Evolutionary conservation across 2,888 invertebrate genomes (phyloP).

Genomic region (Allolobophora icterica): DNA sequence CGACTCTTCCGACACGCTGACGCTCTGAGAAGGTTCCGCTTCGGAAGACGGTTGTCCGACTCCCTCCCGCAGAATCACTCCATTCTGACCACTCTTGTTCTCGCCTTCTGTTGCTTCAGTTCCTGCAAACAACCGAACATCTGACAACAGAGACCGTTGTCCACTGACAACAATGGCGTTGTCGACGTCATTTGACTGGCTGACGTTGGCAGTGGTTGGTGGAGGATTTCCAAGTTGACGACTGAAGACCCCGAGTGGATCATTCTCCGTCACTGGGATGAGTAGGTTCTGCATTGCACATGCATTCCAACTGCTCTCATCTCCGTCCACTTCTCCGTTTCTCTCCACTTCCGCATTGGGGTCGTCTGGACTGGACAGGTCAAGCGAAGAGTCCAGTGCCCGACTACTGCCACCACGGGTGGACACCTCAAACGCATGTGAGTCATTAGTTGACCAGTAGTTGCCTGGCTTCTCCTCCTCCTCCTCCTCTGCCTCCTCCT

Average conservation of each 20-base stretch:
- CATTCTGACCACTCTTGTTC: background rate
- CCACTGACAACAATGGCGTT: background rate
- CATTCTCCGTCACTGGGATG: slow-evolving; percentile 87
- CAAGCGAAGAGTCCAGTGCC: background rate
- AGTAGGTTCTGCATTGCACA: slow-evolving; percentile 45
- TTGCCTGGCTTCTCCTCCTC: background rate
- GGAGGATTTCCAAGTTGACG: background rate
- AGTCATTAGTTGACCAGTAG: background rate
- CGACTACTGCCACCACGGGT: background rate
- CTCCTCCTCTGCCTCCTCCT: background rate
- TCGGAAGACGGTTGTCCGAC: too few relatives aligned
- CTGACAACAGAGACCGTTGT: background rate
- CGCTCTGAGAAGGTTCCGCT: background rate
- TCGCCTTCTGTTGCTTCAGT: background rate
- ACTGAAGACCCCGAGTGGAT: slow-evolving; percentile 76
- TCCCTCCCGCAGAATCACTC: background rate
- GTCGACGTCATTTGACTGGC: background rate
- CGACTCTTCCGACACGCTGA: background rate
- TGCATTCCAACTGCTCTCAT: background rate
- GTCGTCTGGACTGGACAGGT: background rate
- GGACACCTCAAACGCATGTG: background rate
- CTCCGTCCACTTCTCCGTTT: too few relatives aligned
- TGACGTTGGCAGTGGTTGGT: background rate
- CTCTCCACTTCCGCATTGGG: background rate
- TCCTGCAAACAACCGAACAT: background rate